phyloP scores from a whole-genome alignment of 1,140 invertebrate genomes.

The Aporrectodea caliginosa region DNA sequence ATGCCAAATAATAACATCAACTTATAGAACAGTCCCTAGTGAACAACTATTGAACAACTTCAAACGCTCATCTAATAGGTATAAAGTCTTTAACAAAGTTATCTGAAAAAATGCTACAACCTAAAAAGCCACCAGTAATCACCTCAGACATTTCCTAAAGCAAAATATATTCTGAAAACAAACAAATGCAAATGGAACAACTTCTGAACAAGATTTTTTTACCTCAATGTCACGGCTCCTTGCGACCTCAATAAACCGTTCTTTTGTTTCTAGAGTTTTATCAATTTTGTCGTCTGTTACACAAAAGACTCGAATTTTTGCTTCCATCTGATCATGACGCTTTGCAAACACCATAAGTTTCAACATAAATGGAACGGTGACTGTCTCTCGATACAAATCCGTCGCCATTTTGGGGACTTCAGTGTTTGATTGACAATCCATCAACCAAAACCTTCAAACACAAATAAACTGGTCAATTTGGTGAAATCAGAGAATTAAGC shows the following conservation, averaged over 20 bases:
- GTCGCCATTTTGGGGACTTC: slow-evolving; percentile 97
- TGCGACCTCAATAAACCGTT: slow-evolving; percentile 94
- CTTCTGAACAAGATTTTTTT: slow-evolving; percentile 38
- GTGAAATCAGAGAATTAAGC: too few species aligned
- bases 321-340: slow-evolving; percentile 87
- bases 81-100: too few species aligned
- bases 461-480: too few species aligned
- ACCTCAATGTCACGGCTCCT: slow-evolving; percentile 98
- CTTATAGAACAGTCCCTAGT: too few species aligned
- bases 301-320: slow-evolving; percentile 46
- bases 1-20: too few species aligned
- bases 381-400: slow-evolving; percentile 96
- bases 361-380: slow-evolving; percentile 98
- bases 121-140: too few species aligned
- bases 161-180: too few species aligned
- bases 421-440: slow-evolving; percentile 96
- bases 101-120: too few species aligned
- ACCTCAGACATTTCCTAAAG: too few species aligned
- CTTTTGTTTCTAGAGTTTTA: slow-evolving; percentile 94
- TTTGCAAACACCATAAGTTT: slow-evolving; percentile 98
- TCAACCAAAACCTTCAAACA: slow-evolving; percentile 85
- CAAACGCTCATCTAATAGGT: too few species aligned
- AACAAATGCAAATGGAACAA: too few species aligned
- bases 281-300: slow-evolving; percentile 67
- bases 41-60: too few species aligned